Conservation (phyloP, 2,113 vertebrate species). For the Carassius gibelio region DNA sequence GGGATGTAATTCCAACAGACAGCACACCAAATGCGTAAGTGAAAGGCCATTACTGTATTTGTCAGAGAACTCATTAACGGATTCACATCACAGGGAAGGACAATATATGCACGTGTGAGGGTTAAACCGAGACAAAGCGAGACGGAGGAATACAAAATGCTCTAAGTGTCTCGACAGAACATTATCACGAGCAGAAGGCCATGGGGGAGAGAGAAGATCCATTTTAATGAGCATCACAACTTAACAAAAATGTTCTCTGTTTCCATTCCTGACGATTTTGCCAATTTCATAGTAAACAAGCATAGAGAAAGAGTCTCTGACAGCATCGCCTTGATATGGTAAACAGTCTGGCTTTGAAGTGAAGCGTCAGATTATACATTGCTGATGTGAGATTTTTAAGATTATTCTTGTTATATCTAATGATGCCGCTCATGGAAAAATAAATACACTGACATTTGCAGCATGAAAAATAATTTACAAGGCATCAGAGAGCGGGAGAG, state of each 20-base stretch:
- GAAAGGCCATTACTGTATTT: slow-evolving; percentile 46
- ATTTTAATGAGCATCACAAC: slow-evolving; percentile 65
- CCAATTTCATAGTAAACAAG: slow-evolving; percentile 64
- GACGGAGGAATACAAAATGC: slow-evolving; percentile 52
- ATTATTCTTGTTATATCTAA: slow-evolving; percentile 68
- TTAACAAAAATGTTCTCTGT: slow-evolving; percentile 66
- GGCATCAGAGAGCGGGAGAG: slow-evolving; percentile 31
- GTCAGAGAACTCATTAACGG: slow-evolving; percentile 52
- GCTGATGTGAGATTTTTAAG: slow-evolving; percentile 66
- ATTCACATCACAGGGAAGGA: slow-evolving; percentile 37
- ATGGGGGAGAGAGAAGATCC: slow-evolving; percentile 50
- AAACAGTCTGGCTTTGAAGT: slow-evolving; percentile 67
- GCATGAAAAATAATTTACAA: slow-evolving; percentile 61
- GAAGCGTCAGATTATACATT: slow-evolving; percentile 60
- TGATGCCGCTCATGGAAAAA: slow-evolving; percentile 65
- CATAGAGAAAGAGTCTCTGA: slow-evolving; percentile 62
- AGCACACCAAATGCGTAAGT: slow-evolving; percentile 10
- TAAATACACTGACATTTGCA: slow-evolving; percentile 64
- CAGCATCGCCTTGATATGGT: slow-evolving; percentile 66
- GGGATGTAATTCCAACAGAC: slow-evolving; percentile 42
- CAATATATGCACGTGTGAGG: slow-evolving; percentile 30
- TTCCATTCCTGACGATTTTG: slow-evolving; percentile 63
- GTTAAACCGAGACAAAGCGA: slow-evolving; percentile 53
- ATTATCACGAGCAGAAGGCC: slow-evolving; percentile 44
- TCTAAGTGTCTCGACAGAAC: slow-evolving; percentile 56